Conservation (phyloP, 2,797 vertebrate genomes). For the Acanthiza pusilla region DNA sequence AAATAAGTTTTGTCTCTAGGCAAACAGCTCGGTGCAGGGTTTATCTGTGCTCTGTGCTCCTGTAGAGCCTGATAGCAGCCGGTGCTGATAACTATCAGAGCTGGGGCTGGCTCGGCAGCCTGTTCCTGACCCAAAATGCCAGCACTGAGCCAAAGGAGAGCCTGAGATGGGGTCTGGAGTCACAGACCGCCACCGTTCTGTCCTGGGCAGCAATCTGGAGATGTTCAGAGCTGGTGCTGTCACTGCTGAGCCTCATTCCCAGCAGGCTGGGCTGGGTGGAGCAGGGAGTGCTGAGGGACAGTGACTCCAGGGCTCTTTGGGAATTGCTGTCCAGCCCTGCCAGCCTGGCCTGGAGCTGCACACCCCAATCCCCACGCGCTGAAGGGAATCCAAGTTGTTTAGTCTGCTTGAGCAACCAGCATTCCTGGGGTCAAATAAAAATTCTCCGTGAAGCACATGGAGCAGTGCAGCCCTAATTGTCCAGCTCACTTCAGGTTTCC, state of each 20-base stretch:
- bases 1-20: slow-evolving; percentile 22
- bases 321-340: neutral
- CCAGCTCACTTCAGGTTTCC: neutral
- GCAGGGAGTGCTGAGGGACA: neutral
- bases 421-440: slow-evolving; percentile 14
- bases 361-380: neutral
- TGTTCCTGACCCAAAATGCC: neutral
- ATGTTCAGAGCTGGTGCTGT: neutral
- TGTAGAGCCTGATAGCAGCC: neutral
- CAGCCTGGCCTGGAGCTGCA: neutral
- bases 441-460: neutral
- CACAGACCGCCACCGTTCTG: neutral
- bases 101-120: neutral
- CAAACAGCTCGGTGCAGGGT: neutral
- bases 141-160: neutral
- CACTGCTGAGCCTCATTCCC: neutral
- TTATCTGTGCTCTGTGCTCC: neutral
- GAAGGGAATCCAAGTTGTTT: neutral
- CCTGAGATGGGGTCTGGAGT: neutral
- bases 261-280: neutral
- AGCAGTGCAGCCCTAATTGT: neutral
- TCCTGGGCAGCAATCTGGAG: neutral
- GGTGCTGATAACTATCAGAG: neutral
- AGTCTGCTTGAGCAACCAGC: neutral
- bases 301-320: neutral